Evolutionary conservation across 2,113 vertebrate genomes (phyloP).

Genomic region (Orycteropus afer): DNA sequence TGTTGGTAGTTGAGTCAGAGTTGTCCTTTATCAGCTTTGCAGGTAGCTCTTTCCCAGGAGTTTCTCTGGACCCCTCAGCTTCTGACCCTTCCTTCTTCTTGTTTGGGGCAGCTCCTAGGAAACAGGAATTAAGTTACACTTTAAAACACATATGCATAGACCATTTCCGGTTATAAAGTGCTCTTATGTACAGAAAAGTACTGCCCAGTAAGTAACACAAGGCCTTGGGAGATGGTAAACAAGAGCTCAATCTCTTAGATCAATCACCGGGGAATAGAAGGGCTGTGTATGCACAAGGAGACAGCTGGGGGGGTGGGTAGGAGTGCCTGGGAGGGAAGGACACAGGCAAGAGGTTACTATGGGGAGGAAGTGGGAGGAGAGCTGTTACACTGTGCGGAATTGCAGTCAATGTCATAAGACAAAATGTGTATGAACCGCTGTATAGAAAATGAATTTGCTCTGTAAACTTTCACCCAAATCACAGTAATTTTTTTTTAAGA

Average conservation of each 20-base stretch:
- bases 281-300: too few species aligned
- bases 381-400: too few species aligned
- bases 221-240: background rate
- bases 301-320: too few species aligned
- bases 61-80: background rate
- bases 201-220: background rate
- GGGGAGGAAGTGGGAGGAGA: too few species aligned
- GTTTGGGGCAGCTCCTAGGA: slow-evolving; percentile 38
- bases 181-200: background rate
- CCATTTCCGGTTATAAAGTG: background rate
- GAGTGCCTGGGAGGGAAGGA: too few species aligned
- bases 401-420: too few species aligned
- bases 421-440: too few species aligned
- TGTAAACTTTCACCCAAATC: too few species aligned
- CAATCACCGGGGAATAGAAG: too few species aligned
- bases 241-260: background rate
- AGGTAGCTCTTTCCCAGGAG: background rate
- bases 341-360: too few species aligned
- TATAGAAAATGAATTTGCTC: too few species aligned
- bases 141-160: slow-evolving; percentile 11
- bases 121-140: slow-evolving; percentile 49
- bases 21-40: background rate
- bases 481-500: too few species aligned
- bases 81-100: background rate
- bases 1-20: background rate